phyloP scores from a whole-genome alignment of 2,888 invertebrate genomes.

The Dicycla oo region DNA sequence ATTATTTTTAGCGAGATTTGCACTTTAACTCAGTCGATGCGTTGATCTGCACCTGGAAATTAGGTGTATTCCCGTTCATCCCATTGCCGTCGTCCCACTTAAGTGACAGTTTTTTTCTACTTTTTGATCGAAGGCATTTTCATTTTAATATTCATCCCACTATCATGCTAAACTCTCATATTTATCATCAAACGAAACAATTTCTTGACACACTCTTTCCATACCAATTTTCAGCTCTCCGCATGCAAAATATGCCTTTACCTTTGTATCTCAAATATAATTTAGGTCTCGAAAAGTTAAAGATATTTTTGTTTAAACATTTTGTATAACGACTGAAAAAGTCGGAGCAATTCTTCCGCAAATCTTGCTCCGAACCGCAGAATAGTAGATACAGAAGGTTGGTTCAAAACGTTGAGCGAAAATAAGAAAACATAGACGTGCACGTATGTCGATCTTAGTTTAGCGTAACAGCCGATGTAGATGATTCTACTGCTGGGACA shows the following conservation, averaged over 20 bases:
- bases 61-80: too few species aligned
- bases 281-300: conserved; percentile 26
- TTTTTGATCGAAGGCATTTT: too few species aligned
- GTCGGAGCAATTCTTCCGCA: conserved; percentile 50
- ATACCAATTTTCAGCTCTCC: conserved; percentile 16
- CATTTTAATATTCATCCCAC: too few species aligned
- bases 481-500: too few species aligned
- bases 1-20: background rate
- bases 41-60: too few species aligned
- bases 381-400: background rate
- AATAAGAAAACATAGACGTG: too few species aligned
- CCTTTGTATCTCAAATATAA: conserved; percentile 25
- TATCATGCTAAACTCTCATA: background rate
- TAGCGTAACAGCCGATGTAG: too few species aligned
- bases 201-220: background rate
- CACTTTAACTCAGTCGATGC: background rate
- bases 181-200: background rate
- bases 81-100: too few species aligned
- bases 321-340: conserved; percentile 41
- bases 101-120: too few species aligned
- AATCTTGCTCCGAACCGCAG: background rate
- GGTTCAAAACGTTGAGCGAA: too few species aligned
- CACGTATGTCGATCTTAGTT: too few species aligned
- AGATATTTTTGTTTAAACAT: conserved; percentile 44
- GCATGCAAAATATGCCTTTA: conserved; percentile 20